A percentile compares a stretch with the other conserved stretches of the same genome.
Evolutionary conservation across 2,888 invertebrate species (phyloP).

Genomic region (Bursaphelenchus okinawaensis): DNA sequence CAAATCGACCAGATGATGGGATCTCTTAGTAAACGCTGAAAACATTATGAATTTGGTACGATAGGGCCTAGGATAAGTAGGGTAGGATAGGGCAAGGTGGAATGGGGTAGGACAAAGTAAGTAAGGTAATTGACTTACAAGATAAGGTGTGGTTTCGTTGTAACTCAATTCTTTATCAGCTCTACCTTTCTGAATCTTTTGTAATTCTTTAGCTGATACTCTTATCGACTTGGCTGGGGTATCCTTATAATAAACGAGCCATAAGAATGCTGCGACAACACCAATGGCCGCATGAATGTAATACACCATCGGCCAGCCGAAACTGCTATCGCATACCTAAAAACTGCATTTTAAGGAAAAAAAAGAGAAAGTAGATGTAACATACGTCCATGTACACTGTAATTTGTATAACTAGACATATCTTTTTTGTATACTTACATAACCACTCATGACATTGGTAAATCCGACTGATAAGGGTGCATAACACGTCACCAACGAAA

Average conservation of each 20-base stretch:
- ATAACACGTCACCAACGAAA: conserved; percentile 28
- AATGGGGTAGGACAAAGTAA: no score
- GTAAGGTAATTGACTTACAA: no score
- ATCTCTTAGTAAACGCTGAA: conserved; percentile 12
- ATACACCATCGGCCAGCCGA: conserved; percentile 31
- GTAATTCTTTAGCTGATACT: conserved; percentile 18
- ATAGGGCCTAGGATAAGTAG: no score
- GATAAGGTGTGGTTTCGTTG: conserved; percentile 18
- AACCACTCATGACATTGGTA: conserved; percentile 28
- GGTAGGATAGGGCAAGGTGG: no score
- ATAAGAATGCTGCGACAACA: conserved; percentile 16
- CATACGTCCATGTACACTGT: no score
- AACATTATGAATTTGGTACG: no score
- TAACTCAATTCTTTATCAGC: conserved; percentile 14
- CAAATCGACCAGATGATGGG: conserved; percentile 23
- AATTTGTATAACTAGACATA: no score
- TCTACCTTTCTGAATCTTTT: conserved; percentile 24
- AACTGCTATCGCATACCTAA: conserved; percentile 19
- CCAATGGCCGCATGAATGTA: conserved; percentile 25
- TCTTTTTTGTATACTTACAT: no score
- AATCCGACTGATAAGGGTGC: conserved; percentile 26
- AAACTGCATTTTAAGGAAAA: no score
- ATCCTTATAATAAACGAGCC: conserved; percentile 25
- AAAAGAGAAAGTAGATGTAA: no score
- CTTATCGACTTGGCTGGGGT: conserved; percentile 15